Percentiles rank a stretch among this genome's conserved stretches.
These are phyloP conservation scores for Dermatemys mawii DNA, from an alignment of 2,113 vertebrate species.

Conservation along the genomic window DNA sequence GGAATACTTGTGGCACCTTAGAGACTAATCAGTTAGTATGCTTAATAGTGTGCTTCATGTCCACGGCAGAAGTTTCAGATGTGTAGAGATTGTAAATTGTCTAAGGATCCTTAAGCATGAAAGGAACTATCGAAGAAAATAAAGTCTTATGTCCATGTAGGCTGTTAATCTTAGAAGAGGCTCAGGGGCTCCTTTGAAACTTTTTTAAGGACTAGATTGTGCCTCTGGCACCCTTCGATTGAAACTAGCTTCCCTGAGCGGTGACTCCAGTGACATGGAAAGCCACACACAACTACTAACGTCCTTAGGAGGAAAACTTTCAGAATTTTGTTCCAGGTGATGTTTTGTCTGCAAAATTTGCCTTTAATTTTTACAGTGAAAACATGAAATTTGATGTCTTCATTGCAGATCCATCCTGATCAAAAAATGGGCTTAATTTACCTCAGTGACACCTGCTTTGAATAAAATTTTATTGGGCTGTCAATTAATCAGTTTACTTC, in stretches of 20 bases:
- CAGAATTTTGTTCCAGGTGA: not conserved
- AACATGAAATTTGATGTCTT: too few relatives aligned
- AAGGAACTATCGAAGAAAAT: not conserved
- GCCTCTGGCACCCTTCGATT: not conserved
- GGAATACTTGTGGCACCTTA: too few relatives aligned
- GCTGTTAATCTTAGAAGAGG: fast-evolving
- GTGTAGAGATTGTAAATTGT: not conserved
- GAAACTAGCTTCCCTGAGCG: not conserved
- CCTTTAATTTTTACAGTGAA: not conserved
- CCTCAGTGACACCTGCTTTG: not conserved
- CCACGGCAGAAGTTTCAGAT: fast-evolving
- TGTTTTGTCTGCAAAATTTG: not conserved
- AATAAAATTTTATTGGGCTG: not conserved
- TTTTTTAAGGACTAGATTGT: not conserved
- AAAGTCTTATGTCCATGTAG: not conserved
- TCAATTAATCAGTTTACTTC: too few relatives aligned
- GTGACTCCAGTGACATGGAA: not conserved
- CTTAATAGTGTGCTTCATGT: not conserved
- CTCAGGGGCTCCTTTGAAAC: not conserved
- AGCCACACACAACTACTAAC: not conserved
- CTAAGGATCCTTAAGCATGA: not conserved
- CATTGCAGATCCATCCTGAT: too few relatives aligned
- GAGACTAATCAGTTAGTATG: too few relatives aligned
- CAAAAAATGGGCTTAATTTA: fast-evolving
- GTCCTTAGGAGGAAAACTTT: not conserved